Evolutionary conservation across 2,113 vertebrate species (phyloP).

Genomic region (Cochlearius cochlearius): DNA sequence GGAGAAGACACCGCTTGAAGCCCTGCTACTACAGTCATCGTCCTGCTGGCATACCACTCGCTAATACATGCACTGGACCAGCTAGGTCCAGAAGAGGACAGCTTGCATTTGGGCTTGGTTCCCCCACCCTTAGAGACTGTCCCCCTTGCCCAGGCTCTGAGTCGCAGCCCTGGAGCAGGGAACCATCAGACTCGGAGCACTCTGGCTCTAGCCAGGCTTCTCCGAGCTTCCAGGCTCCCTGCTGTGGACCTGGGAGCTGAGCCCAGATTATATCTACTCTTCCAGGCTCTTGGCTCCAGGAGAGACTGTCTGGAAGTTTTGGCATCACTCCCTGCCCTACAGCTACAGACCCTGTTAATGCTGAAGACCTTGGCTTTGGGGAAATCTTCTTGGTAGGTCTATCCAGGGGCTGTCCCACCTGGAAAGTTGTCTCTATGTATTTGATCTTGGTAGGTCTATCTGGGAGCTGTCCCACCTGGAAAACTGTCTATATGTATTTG

Average conservation of each 20-base stretch:
- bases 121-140: background rate
- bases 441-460: background rate
- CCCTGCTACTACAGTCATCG: background rate
- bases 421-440: background rate
- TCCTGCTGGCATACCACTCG: background rate
- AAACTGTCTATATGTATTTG: too few species aligned
- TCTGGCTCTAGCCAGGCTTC: background rate
- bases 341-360: background rate
- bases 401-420: background rate
- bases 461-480: background rate
- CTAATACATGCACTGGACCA: too few species aligned
- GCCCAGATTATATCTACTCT: conserved; percentile 60
- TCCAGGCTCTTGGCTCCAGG: conserved; percentile 56
- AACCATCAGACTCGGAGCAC: background rate
- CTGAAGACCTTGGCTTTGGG: conserved; percentile 38
- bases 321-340: conserved; percentile 28
- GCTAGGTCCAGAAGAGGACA: background rate
- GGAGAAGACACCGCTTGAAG: background rate
- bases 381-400: conserved; percentile 58
- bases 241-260: conserved; percentile 54
- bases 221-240: conserved; percentile 18
- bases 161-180: background rate
- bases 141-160: background rate
- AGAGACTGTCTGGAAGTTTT: conserved; percentile 56
- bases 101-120: background rate